These are phyloP conservation scores for Acropora tenuis DNA, from an alignment of 64 coral and sea anemone genomes.

Conservation along the genomic window DNA sequence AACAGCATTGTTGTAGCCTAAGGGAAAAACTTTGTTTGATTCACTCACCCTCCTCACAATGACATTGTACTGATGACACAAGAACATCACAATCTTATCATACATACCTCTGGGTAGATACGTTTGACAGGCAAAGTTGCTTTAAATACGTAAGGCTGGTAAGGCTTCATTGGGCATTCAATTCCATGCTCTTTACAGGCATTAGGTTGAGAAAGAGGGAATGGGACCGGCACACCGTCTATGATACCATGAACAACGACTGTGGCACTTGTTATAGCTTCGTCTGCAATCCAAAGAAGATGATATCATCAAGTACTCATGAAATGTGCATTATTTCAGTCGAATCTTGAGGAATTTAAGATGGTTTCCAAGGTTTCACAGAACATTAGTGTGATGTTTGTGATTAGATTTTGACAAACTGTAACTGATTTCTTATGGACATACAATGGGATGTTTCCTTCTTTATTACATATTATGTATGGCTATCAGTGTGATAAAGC, in stretches of 20 bases:
- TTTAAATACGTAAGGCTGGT: slow-evolving; percentile 23
- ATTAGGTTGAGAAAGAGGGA: slow-evolving; percentile 43
- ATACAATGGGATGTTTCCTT: neutral
- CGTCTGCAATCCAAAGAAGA: slow-evolving; percentile 18
- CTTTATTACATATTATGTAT: too few relatives aligned
- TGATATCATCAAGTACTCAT: too few relatives aligned
- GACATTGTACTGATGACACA: too few relatives aligned
- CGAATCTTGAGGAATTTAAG: too few relatives aligned
- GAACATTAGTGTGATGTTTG: neutral
- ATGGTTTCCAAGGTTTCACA: too few relatives aligned
- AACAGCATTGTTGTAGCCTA: too few relatives aligned
- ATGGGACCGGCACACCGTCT: slow-evolving; percentile 21
- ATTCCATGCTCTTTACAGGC: slow-evolving; percentile 68
- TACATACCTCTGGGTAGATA: slow-evolving; percentile 38
- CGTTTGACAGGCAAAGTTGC: slow-evolving; percentile 43
- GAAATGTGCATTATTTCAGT: too few relatives aligned
- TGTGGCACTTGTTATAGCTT: slow-evolving; percentile 27
- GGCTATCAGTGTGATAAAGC: too few relatives aligned
- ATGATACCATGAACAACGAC: slow-evolving; percentile 61
- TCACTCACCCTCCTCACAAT: too few relatives aligned
- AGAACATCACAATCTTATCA: too few relatives aligned
- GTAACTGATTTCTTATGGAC: neutral
- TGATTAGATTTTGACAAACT: neutral
- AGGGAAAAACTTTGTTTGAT: too few relatives aligned
- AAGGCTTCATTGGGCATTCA: slow-evolving; percentile 38